Evolutionary conservation across 2,797 vertebrate genomes (phyloP), one percentile per base, ranked within the genome.

Genomic region (Pangasius mekongensis): DNA sequence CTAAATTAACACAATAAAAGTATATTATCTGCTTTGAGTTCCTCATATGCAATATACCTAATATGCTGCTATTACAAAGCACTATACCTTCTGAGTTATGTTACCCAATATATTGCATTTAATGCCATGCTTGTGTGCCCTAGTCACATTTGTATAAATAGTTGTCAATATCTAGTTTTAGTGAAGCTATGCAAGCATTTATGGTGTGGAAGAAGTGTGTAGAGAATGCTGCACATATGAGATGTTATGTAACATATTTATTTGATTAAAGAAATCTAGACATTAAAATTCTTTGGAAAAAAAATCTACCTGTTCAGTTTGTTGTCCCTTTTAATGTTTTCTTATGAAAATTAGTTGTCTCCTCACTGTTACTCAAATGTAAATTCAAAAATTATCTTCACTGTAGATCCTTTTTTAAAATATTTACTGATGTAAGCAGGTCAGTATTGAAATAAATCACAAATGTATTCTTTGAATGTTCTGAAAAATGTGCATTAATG

Each of bases 241-340:
- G 60, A 56, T 74, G 52, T 49, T 67, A 10, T 90, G 87, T 91
- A 87, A 74, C n/a, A 22, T 87, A 86, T 86, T 76, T 83, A 89
- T 89, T 84, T 89, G 74, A 88, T 89, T 84, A 69, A 87, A 85
- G 30, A 86, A 58, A 87, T 88, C 30, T 89, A 92, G 89, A 91
- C 82, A 92, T 92, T 92, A 92, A 90, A 92, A 87, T 74, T 84
- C 30, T 56, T 90, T 90, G 86, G 47, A 47, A 43, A 84, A 91
- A 90, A 90, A 87, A 69, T n/a, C 36, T 73, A 54, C 58, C 76
- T 80, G 73, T 60, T 87, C 64, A 86, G 64, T 86, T 87, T 88
- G 82, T 90, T 36, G n/a, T 90, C 49, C 74, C 22, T 89, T 90
- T 87, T 71, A 5, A 89, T 33, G 16, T 36, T n/a, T 76, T 77